Conservation (phyloP, 2,113 vertebrate species). For the Sphyrna mokarran region DNA sequence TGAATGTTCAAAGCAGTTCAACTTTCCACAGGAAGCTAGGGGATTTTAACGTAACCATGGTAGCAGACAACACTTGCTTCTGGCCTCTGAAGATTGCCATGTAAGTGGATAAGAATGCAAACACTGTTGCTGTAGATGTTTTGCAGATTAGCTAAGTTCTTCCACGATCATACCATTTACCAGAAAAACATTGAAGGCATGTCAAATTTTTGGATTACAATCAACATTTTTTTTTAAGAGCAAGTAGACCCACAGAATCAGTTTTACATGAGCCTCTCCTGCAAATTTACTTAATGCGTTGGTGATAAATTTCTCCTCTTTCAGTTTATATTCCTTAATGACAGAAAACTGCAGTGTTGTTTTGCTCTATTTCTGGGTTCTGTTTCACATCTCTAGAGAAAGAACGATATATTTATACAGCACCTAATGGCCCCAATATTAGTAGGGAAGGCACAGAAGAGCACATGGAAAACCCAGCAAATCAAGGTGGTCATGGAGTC, state of each 20-base stretch:
- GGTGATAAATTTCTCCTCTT: not conserved
- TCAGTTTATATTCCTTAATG: not conserved
- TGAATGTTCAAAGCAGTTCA: not conserved
- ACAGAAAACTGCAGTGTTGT: not conserved
- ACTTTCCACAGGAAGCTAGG: not conserved
- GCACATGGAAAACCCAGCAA: not conserved
- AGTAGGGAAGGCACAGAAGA: not conserved
- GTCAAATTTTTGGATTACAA: not conserved
- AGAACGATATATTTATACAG: not conserved
- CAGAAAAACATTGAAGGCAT: not conserved
- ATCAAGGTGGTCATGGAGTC: not conserved
- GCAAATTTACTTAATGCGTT: not conserved
- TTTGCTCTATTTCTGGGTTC: not conserved
- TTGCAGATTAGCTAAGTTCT: not conserved
- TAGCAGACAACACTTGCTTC: not conserved
- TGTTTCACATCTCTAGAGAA: not conserved
- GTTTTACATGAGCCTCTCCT: not conserved
- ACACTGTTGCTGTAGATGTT: not conserved
- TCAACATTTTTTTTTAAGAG: not conserved
- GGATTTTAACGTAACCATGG: not conserved
- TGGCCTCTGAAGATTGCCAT: not conserved
- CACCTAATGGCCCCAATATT: not conserved
- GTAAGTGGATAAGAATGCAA: not conserved
- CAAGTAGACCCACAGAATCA: not conserved
- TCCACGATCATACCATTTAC: not conserved